Evolutionary conservation across 2,797 vertebrate species (phyloP).

Genomic region (Rhabdophis nuchalis): DNA sequence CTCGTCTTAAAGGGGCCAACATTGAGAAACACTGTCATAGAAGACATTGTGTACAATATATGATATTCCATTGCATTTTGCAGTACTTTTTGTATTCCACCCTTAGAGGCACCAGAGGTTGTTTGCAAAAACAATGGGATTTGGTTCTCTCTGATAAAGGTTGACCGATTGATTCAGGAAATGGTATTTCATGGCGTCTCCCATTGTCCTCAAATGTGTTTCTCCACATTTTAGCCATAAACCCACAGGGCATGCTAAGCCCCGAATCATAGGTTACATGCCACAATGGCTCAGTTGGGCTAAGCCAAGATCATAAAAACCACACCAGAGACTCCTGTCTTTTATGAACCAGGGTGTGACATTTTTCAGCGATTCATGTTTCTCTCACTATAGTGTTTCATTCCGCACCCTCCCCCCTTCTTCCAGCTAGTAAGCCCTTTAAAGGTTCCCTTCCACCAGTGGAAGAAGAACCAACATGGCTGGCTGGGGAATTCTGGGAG

Average conservation of each 20-base stretch:
- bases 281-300: not conserved
- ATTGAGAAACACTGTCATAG: too few relatives aligned
- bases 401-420: not conserved
- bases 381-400: not conserved
- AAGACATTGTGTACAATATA: not conserved
- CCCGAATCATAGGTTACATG: not conserved
- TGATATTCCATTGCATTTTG: not conserved
- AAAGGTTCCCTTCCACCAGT: not conserved
- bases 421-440: not conserved
- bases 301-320: not conserved
- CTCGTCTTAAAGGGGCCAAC: not conserved
- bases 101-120: not conserved
- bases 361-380: not conserved
- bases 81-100: not conserved
- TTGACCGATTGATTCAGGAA: not conserved
- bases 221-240: not conserved
- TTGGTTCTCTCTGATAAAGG: not conserved
- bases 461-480: not conserved
- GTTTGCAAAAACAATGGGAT: not conserved
- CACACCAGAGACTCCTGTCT: not conserved
- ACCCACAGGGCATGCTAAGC: not conserved
- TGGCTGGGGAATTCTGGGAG: not conserved
- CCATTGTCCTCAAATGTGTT: not conserved
- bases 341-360: not conserved
- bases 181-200: not conserved